Percentiles rank a stretch among this genome's conserved stretches.
phyloP scores from a whole-genome alignment of 1,140 invertebrate genomes.

The Asobara japonica region DNA sequence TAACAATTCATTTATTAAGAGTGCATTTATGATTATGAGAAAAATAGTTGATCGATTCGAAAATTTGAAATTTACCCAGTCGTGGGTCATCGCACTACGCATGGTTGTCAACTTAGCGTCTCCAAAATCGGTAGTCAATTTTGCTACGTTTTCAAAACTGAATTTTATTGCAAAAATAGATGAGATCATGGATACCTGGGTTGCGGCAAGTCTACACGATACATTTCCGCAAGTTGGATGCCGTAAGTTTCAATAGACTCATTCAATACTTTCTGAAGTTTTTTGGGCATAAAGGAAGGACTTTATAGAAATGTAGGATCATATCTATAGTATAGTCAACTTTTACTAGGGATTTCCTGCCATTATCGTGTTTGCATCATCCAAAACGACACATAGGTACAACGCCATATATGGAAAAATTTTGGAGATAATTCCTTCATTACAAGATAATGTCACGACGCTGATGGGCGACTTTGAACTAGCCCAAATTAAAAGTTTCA shows the following conservation, averaged over 20 bases:
- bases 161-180: neutral
- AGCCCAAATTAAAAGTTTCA: constrained; percentile 18
- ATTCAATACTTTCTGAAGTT: neutral
- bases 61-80: no score
- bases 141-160: neutral
- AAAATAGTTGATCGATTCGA: no score
- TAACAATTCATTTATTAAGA: no score
- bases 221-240: constrained; percentile 11
- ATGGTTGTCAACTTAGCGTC: no score
- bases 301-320: no score
- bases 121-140: neutral
- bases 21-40: no score
- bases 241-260: constrained; percentile 9
- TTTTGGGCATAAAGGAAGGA: neutral
- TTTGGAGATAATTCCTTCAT: constrained; percentile 10
- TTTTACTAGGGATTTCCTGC: constrained; percentile 7
- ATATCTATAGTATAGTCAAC: neutral
- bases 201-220: neutral
- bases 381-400: constrained; percentile 4
- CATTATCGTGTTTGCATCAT: constrained; percentile 10
- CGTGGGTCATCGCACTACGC: no score
- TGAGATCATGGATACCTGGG: constrained; percentile 6
- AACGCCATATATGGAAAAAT: constrained; percentile 4
- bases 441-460: constrained; percentile 18
- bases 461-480: constrained; percentile 9